Percentiles rank a stretch among this genome's conserved stretches.
Evolutionary conservation across 2,888 invertebrate species (phyloP).

Genomic region (Parapristionchus giblindavisi): DNA sequence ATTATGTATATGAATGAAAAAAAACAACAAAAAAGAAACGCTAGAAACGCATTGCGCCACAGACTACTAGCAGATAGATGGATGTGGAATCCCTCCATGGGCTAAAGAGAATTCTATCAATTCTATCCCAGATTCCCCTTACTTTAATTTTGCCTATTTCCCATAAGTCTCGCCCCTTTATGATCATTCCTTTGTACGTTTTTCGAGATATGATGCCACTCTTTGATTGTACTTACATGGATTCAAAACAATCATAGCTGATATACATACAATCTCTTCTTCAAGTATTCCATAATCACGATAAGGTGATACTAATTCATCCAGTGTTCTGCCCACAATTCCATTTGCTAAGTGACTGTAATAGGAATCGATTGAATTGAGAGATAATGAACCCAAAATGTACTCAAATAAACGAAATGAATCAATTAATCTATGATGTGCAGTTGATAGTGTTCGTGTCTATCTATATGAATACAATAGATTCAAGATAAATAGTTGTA

Average conservation of each 20-base stretch:
- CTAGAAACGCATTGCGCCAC: too few relatives aligned
- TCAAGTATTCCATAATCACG: slow-evolving; percentile 58
- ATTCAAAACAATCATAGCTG: slow-evolving; percentile 64
- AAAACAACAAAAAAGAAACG: too few relatives aligned
- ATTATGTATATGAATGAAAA: too few relatives aligned
- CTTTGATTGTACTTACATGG: slow-evolving; percentile 53
- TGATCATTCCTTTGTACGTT: too few relatives aligned
- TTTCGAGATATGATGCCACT: too few relatives aligned
- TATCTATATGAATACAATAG: background rate
- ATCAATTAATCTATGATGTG: background rate
- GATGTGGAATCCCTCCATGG: too few relatives aligned
- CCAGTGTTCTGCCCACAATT: slow-evolving; percentile 60
- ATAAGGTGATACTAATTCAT: slow-evolving; percentile 63
- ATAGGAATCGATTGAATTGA: slow-evolving; percentile 2
- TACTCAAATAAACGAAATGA: background rate
- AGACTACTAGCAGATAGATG: too few relatives aligned
- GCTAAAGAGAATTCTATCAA: too few relatives aligned
- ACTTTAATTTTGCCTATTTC: too few relatives aligned
- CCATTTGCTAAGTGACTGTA: slow-evolving; percentile 66
- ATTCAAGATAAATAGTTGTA: background rate
- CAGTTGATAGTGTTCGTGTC: background rate
- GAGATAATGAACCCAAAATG: background rate
- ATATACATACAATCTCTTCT: slow-evolving; percentile 65
- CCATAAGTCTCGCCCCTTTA: too few relatives aligned
- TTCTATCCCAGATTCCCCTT: too few relatives aligned